phyloP scores from a whole-genome alignment of 1,140 invertebrate species.

The Trichoplusia ni region DNA sequence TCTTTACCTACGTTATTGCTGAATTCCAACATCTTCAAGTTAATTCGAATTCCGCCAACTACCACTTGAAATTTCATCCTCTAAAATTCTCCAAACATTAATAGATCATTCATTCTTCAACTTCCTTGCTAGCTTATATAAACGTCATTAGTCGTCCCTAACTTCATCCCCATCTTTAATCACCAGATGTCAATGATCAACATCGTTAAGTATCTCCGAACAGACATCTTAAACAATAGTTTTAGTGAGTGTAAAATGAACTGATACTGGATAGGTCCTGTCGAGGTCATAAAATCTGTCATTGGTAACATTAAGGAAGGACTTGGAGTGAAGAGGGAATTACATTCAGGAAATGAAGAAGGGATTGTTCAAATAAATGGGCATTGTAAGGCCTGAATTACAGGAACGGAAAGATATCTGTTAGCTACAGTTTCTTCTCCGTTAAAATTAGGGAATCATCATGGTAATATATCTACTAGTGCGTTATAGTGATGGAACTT shows the following conservation, averaged over 20 bases:
- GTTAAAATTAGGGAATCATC: too few relatives aligned
- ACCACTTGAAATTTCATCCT: neutral
- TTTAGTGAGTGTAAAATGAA: conserved; percentile 49
- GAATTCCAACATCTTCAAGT: too few relatives aligned
- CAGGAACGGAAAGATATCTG: too few relatives aligned
- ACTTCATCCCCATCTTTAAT: conserved; percentile 12
- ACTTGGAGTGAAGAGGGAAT: conserved; percentile 31
- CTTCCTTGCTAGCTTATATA: neutral
- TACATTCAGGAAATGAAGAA: conserved; percentile 35
- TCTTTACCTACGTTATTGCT: neutral
- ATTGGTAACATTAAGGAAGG: conserved; percentile 34
- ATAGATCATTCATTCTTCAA: too few relatives aligned
- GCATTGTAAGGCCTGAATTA: too few relatives aligned
- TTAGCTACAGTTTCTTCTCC: too few relatives aligned
- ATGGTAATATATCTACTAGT: too few relatives aligned
- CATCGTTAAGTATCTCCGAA: conserved; percentile 3
- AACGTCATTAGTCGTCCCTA: conserved; percentile 9
- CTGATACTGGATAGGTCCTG: conserved; percentile 30
- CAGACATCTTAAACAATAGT: conserved; percentile 35
- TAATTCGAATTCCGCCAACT: too few relatives aligned
- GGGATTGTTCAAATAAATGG: too few relatives aligned
- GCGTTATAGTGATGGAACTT: too few relatives aligned
- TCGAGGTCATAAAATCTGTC: conserved; percentile 38
- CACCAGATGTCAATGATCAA: conserved; percentile 24
- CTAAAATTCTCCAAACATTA: neutral